Percentiles rank a stretch among this genome's conserved stretches.
These are phyloP conservation scores for Metallyticus violacea DNA, from an alignment of 2,888 invertebrate species.

Conservation along the genomic window DNA sequence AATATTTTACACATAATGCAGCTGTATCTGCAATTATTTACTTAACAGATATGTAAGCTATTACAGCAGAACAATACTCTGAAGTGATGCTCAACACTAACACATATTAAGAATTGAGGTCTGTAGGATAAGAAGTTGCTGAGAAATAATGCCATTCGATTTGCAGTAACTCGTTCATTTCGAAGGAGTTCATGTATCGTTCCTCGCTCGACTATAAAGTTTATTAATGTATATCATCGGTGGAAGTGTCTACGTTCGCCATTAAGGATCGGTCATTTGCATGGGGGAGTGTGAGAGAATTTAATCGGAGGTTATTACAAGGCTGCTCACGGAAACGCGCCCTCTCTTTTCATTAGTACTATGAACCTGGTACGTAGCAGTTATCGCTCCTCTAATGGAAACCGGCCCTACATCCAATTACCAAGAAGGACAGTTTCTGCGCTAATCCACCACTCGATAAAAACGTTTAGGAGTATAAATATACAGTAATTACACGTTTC, in stretches of 20 bases:
- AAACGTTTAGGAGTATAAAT: neutral
- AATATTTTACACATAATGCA: too few relatives aligned
- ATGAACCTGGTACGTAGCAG: neutral
- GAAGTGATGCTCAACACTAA: too few relatives aligned
- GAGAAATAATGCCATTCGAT: neutral
- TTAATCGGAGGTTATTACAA: neutral
- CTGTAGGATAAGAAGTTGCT: neutral
- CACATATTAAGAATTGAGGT: neutral
- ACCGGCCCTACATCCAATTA: neutral
- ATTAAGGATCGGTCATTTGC: neutral
- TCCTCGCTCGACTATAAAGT: neutral
- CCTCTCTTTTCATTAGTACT: neutral
- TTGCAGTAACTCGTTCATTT: too few relatives aligned
- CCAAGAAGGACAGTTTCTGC: neutral
- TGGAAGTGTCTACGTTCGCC: neutral
- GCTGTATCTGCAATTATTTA: too few relatives aligned
- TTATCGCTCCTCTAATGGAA: neutral
- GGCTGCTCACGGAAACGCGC: neutral
- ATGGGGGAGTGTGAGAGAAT: neutral
- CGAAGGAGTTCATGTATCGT: neutral
- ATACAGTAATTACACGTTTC: neutral
- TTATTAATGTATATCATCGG: neutral
- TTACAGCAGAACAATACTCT: neutral
- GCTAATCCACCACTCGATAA: neutral
- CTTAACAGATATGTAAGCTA: too few relatives aligned